Evolutionary conservation across 2,113 vertebrate species (phyloP).

Genomic region (Microcebus tavaratra): DNA sequence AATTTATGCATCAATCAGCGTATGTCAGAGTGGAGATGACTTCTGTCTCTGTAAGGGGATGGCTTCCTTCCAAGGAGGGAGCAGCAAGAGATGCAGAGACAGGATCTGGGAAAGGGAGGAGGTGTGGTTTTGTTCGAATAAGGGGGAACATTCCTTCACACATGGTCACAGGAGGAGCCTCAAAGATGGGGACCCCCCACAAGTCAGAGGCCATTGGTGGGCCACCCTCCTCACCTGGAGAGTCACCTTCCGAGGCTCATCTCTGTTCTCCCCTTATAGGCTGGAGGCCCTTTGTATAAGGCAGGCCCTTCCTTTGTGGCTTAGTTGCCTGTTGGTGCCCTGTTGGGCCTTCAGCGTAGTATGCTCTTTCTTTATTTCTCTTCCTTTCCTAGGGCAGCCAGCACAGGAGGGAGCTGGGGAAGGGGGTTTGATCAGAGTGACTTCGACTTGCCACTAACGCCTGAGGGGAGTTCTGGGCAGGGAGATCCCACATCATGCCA

Average conservation of each 20-base stretch:
- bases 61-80: constrained; percentile 53
- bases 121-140: not conserved
- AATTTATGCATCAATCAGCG: constrained; percentile 47
- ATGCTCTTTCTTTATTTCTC: not conserved
- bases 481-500: constrained; percentile 34
- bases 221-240: not conserved
- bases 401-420: not conserved
- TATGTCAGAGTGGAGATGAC: constrained; percentile 31
- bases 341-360: not conserved
- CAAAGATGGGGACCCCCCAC: too few species aligned
- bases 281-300: not conserved
- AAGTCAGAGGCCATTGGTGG: not conserved
- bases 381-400: not conserved
- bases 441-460: constrained; percentile 54
- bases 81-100: not conserved
- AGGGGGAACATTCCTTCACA: not conserved
- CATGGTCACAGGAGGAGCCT: not conserved
- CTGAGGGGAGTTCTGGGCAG: constrained; percentile 49
- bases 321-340: not conserved
- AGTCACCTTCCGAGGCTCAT: not conserved
- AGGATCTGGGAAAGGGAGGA: not conserved
- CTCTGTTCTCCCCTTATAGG: not conserved
- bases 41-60: constrained; percentile 36
- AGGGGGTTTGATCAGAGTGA: constrained; percentile 51
- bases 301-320: not conserved